A percentile compares a stretch with the other conserved stretches of the same genome.
These are phyloP conservation scores for Lota lota DNA, from an alignment of 2,113 vertebrate genomes.

Conservation along the genomic window DNA sequence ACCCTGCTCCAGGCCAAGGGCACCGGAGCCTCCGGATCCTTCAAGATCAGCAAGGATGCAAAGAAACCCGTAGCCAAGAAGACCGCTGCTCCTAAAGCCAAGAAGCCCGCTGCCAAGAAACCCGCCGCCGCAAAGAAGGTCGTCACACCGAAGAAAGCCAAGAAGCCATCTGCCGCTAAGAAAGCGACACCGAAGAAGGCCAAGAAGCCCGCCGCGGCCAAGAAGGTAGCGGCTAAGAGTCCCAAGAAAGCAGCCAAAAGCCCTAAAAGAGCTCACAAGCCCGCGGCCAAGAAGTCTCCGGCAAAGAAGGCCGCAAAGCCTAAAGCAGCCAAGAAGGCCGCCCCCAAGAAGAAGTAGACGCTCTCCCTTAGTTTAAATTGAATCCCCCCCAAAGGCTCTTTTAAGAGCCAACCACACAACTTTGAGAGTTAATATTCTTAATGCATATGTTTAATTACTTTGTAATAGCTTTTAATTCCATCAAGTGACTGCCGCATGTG, in stretches of 20 bases:
- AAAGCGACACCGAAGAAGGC: not conserved
- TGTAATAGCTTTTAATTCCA: no score
- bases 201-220: not conserved
- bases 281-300: not conserved
- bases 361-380: not conserved
- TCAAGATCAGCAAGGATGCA: not conserved
- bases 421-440: not conserved
- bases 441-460: no score
- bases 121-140: not conserved
- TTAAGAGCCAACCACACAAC: not conserved
- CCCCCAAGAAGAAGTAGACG: not conserved
- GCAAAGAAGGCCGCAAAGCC: not conserved
- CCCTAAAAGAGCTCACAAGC: not conserved
- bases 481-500: no score
- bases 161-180: not conserved
- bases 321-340: not conserved
- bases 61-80: not conserved
- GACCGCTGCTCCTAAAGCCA: not conserved
- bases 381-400: not conserved
- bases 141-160: not conserved
- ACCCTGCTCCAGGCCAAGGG: conserved; percentile 1
- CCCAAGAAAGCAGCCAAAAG: not conserved
- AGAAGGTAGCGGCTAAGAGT: not conserved
- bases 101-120: not conserved
- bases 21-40: not conserved